A percentile compares a stretch with the other conserved stretches of the same genome.
phyloP scores from a whole-genome alignment of 2,113 vertebrate species.

The Leptobrachium leishanense region DNA sequence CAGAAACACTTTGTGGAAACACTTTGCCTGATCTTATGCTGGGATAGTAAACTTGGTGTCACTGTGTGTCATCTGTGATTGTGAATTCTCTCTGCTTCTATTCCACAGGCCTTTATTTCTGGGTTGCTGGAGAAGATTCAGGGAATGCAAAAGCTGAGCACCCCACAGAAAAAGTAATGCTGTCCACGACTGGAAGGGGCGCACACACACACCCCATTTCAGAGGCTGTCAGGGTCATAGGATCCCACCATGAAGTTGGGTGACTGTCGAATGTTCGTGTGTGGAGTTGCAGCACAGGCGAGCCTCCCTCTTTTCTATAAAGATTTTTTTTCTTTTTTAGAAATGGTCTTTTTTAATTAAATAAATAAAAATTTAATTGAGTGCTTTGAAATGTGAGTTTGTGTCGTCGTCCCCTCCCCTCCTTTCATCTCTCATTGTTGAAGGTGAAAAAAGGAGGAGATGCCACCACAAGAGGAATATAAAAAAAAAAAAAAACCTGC shows the following conservation, averaged over 20 bases:
- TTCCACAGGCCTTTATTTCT: constrained; percentile 77
- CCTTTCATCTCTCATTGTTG: too few relatives aligned
- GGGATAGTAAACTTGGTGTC: too few relatives aligned
- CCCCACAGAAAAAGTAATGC: constrained; percentile 88
- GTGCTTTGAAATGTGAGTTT: too few relatives aligned
- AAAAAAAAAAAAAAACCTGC: too few relatives aligned
- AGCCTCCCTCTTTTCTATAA: constrained; percentile 47
- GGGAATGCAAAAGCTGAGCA: constrained; percentile 92
- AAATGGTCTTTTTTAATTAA: constrained; percentile 44
- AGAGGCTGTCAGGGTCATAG: constrained; percentile 37
- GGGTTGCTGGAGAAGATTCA: constrained; percentile 88
- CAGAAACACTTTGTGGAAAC: too few relatives aligned
- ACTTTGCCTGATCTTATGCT: too few relatives aligned
- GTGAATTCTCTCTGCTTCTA: neutral
- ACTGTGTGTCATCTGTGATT: too few relatives aligned
- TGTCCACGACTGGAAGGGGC: neutral
- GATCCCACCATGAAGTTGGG: neutral
- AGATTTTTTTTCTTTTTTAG: constrained; percentile 24
- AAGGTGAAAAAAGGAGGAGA: too few relatives aligned
- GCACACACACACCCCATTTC: neutral
- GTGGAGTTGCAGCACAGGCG: constrained; percentile 39
- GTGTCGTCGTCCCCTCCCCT: too few relatives aligned
- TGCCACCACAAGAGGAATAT: too few relatives aligned
- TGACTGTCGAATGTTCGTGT: neutral
- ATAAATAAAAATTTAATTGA: constrained; percentile 11